phyloP scores from a whole-genome alignment of 2,113 vertebrate species.

The Cottus gobio region DNA sequence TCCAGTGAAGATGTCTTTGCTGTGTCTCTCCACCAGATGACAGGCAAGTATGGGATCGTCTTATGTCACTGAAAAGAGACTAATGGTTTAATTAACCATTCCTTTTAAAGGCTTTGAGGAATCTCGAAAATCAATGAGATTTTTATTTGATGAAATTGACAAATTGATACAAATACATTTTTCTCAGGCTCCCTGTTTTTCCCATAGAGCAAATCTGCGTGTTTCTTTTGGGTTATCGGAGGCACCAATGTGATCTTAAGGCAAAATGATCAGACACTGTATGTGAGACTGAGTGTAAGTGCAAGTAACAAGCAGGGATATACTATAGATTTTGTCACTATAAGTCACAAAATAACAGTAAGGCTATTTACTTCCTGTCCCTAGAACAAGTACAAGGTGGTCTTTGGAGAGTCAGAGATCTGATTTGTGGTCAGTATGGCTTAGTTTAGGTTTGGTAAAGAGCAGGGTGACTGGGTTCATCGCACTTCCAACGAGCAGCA shows the following conservation, averaged over 20 bases:
- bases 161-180: slow-evolving; percentile 22
- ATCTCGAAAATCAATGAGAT: background rate
- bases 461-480: slow-evolving; percentile 58
- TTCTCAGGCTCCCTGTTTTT: slow-evolving; percentile 17
- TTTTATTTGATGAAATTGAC: slow-evolving; percentile 27
- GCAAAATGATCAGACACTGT: slow-evolving; percentile 60
- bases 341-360: slow-evolving; percentile 62
- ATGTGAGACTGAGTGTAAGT: slow-evolving; percentile 43
- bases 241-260: slow-evolving; percentile 81
- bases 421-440: slow-evolving; percentile 66
- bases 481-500: slow-evolving; percentile 70
- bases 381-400: slow-evolving; percentile 39
- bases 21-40: slow-evolving; percentile 66
- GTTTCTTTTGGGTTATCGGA: slow-evolving; percentile 54
- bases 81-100: background rate
- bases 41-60: slow-evolving; percentile 43
- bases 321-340: slow-evolving; percentile 45
- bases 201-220: slow-evolving; percentile 17
- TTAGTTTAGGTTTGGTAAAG: slow-evolving; percentile 71
- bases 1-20: slow-evolving; percentile 39
- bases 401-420: slow-evolving; percentile 68
- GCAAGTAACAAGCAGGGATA: slow-evolving; percentile 48
- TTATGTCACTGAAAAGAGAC: background rate
- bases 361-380: slow-evolving; percentile 34
- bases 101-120: slow-evolving; percentile 24